These are phyloP conservation scores for Lepeophtheirus nordmannii DNA, from an alignment of 2,888 invertebrate genomes.

Conservation along the genomic window DNA sequence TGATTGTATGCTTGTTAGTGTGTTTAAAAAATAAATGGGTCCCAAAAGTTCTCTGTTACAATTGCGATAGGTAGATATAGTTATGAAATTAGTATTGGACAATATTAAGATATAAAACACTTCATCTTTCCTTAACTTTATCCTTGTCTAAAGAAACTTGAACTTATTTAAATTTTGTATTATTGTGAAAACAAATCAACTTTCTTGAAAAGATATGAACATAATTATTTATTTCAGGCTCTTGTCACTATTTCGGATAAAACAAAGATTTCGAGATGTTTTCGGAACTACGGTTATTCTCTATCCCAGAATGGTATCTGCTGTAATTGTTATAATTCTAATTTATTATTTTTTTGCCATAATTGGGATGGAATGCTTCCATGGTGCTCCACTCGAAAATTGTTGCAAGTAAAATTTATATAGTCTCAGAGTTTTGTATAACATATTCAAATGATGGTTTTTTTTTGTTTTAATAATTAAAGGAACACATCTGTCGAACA, in stretches of 20 bases:
- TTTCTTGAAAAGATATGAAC: too few species aligned
- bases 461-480: slow-evolving; percentile 31
- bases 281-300: slow-evolving; percentile 64
- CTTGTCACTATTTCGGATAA: slow-evolving; percentile 58
- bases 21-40: too few species aligned
- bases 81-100: too few species aligned
- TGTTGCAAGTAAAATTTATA: slow-evolving; percentile 56
- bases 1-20: too few species aligned
- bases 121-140: too few species aligned
- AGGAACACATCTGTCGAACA: slow-evolving; percentile 70
- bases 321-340: slow-evolving; percentile 53
- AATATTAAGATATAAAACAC: too few species aligned
- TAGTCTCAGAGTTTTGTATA: slow-evolving; percentile 30
- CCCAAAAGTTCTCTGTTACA: too few species aligned
- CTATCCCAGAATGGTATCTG: slow-evolving; percentile 64
- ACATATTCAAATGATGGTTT: slow-evolving; percentile 32
- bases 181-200: too few species aligned
- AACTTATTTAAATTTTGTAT: too few species aligned
- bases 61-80: too few species aligned
- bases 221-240: slow-evolving; percentile 33
- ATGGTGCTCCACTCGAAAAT: slow-evolving; percentile 54
- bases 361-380: slow-evolving; percentile 73
- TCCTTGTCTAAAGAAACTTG: too few species aligned
- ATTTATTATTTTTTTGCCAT: slow-evolving; percentile 77
- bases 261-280: slow-evolving; percentile 64